Evolutionary conservation across 2,797 vertebrate species (phyloP), one percentile per base, ranked within the genome.

Genomic region (Enteromius anoplus): DNA sequence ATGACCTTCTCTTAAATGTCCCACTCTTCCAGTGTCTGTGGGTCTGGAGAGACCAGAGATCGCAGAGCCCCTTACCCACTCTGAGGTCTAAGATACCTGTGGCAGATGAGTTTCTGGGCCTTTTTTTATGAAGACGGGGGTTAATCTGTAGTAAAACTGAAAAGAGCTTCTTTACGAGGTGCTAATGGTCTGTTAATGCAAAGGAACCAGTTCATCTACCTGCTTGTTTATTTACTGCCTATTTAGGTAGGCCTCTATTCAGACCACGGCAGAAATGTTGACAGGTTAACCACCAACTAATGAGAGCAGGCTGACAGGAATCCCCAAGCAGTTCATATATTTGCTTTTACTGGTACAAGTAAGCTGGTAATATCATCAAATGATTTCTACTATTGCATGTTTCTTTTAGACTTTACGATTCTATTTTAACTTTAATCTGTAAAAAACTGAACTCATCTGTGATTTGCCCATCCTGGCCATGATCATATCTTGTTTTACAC

Each of bases 111-210:
- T 87, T 87, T 49, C 72, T 88, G 69, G 60, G 40, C 47, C 86
- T 86, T 85, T 88, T 91, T 91, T 91, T 90, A 87, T 84, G 73
- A 91, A 91, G 75, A 90, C 83, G 81, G 78, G 88, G 83, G 80
- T 90, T 86, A 90, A 91, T 92, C 90, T 88, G 91, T 87, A 91
- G 88, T 91, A 89, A 91, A 93, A 89, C 88, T 84, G 87, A 86
- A 89, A 91, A 88, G 89, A 89, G 87, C 85, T 81, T 85, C 77
- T 90, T 94, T 92, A 95, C 21, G 88, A 93, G 92, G 91, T 92
- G 94, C 89, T 94, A 93, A 94, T 92, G 93, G 88, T 86, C 89
- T 92, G 90, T 89, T 94, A 93, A 93, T 93, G 92, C 90, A 91
- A 90, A 93, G 91, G 92, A 93, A 94, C 92, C 90, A 87, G 73